Conservation (phyloP, 1,140 invertebrate species). For the Drosophila nasuta region DNA sequence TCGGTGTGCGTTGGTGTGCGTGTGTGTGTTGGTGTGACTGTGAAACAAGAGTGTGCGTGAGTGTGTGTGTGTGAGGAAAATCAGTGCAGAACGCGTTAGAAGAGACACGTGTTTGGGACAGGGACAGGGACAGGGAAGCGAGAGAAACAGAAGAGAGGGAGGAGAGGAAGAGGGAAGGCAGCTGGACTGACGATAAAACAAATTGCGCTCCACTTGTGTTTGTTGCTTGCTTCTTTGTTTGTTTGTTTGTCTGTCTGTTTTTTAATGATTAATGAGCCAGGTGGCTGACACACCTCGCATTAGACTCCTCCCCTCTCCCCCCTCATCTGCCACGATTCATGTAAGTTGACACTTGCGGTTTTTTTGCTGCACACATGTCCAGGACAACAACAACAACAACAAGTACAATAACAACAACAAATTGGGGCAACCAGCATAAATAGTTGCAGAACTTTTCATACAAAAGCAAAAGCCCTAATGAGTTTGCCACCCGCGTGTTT, state of each 20-base stretch:
- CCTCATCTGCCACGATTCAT: not conserved
- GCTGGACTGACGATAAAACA: constrained; percentile 65
- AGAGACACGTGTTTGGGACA: constrained; percentile 35
- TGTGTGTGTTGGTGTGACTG: not conserved
- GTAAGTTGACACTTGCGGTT: constrained; percentile 69
- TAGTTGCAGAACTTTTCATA: constrained; percentile 59
- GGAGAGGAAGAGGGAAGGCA: not conserved
- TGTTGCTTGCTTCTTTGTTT: constrained; percentile 37
- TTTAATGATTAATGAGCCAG: constrained; percentile 76
- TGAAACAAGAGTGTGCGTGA: not conserved
- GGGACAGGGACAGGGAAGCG: not conserved
- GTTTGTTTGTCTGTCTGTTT: constrained; percentile 32
- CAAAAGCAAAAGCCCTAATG: constrained; percentile 54
- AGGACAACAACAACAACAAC: constrained; percentile 19
- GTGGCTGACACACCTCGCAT: constrained; percentile 34
- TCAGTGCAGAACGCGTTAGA: constrained; percentile 51
- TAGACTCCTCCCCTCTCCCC: constrained; percentile 1
- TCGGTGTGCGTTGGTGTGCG: constrained; percentile 31
- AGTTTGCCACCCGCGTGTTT: constrained; percentile 40
- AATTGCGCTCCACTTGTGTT: constrained; percentile 69
- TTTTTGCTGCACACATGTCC: constrained; percentile 28
- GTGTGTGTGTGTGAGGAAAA: constrained; percentile 45
- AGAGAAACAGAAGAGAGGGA: not conserved
- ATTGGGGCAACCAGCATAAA: constrained; percentile 59
- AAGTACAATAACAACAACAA: not conserved